Percentiles rank a stretch among this genome's conserved stretches.
These are phyloP conservation scores for Prunella fulvescens DNA, from an alignment of 2,113 vertebrate species.

Conservation along the genomic window DNA sequence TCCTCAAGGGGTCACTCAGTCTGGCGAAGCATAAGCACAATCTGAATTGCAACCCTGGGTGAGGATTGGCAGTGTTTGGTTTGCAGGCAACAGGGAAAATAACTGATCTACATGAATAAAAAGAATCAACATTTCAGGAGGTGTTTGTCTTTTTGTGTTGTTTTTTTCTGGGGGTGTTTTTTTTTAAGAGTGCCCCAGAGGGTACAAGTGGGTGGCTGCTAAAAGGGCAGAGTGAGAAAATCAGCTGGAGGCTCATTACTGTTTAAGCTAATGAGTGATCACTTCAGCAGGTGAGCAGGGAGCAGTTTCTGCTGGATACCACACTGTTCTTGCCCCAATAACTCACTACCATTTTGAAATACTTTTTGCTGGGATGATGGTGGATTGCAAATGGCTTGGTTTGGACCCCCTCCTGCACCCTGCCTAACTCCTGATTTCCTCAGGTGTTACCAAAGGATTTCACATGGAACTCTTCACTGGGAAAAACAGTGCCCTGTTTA, in stretches of 20 bases:
- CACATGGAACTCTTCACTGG: rapidly evolving
- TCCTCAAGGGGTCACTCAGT: not conserved
- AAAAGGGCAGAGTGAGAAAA: conserved; percentile 3
- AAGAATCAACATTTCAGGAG: not conserved
- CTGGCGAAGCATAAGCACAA: rapidly evolving
- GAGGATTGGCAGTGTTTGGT: not conserved
- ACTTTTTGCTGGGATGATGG: not conserved
- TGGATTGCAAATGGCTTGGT: not conserved
- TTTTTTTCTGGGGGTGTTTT: not conserved
- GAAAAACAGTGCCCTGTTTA: not conserved
- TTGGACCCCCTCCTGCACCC: not conserved
- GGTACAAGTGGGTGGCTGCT: not conserved
- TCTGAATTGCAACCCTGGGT: not conserved
- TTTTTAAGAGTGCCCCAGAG: not conserved
- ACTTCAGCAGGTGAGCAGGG: conserved; percentile 10
- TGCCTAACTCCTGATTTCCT: not conserved
- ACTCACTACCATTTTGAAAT: not conserved
- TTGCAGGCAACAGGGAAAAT: not conserved
- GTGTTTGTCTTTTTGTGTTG: not conserved
- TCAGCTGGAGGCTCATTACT: not conserved
- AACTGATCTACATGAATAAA: not conserved
- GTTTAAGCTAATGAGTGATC: not conserved
- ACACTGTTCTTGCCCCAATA: not conserved
- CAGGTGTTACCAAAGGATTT: not conserved
- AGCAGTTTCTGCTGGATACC: not conserved